Evolutionary conservation across 2,113 vertebrate species (phyloP).

Genomic region (Sinocyclocheilus maitianheensis): DNA sequence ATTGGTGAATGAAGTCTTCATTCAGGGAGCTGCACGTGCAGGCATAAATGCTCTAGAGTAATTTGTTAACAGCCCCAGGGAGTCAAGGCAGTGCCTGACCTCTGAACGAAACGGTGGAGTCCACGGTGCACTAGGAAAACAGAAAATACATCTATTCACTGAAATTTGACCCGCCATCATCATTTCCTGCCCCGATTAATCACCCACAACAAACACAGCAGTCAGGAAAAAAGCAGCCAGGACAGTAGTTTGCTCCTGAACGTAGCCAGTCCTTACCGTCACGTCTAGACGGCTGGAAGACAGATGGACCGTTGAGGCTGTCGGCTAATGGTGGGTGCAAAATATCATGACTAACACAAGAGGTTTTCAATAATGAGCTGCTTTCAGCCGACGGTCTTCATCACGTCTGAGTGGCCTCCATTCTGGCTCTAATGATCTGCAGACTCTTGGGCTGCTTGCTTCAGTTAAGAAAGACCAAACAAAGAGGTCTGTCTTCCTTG

Average conservation of each 20-base stretch:
- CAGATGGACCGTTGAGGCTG: slow-evolving; percentile 4
- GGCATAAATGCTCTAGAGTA: not conserved
- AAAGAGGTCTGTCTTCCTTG: slow-evolving; percentile 36
- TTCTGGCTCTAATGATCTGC: slow-evolving; percentile 35
- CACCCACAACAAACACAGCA: slow-evolving; percentile 21
- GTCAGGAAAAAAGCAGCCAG: not conserved
- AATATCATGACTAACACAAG: slow-evolving; percentile 47
- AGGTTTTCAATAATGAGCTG: slow-evolving; percentile 50
- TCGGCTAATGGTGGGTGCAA: slow-evolving; percentile 35
- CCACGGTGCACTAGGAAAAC: not conserved
- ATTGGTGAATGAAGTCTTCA: not conserved
- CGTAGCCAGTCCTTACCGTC: not conserved
- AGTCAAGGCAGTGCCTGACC: slow-evolving; percentile 7
- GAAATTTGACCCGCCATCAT: not conserved
- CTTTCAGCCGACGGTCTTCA: slow-evolving; percentile 23
- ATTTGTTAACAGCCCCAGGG: not conserved
- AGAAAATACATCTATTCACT: slow-evolving; percentile 18
- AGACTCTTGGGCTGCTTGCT: slow-evolving; percentile 41
- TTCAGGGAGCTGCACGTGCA: not conserved
- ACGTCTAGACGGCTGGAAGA: slow-evolving; percentile 30
- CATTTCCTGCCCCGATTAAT: slow-evolving; percentile 21
- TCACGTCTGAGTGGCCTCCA: slow-evolving; percentile 22
- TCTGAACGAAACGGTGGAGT: not conserved
- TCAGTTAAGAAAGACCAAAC: slow-evolving; percentile 50
- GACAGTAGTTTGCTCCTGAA: slow-evolving; percentile 16